phyloP scores from a whole-genome alignment of 30 jellyfish, hydroid and myxozoan species.

The Aurelia sp. region DNA sequence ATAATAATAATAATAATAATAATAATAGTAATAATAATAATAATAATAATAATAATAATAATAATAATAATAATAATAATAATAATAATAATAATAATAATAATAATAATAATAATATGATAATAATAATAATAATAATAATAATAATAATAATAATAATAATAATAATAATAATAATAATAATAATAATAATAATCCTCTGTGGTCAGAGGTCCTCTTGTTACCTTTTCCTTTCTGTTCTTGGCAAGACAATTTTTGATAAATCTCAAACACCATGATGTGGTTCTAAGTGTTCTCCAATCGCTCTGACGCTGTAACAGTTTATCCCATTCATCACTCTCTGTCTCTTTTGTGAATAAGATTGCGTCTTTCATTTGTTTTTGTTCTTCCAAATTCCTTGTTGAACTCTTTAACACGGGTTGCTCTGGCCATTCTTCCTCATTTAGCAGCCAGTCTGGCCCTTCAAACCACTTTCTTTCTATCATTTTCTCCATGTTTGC shows the following conservation, averaged over 20 bases:
- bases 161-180: too few species aligned
- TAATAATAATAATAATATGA: too few species aligned
- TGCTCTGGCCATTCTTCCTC: constrained; percentile 64
- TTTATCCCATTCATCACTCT: constrained; percentile 48
- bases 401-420: constrained; percentile 43
- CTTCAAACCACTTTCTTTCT: constrained; percentile 26
- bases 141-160: too few species aligned
- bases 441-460: constrained; percentile 40
- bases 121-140: too few species aligned
- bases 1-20: too few species aligned
- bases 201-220: constrained; percentile 39
- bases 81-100: too few species aligned
- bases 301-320: constrained; percentile 18
- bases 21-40: too few species aligned
- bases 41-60: too few species aligned
- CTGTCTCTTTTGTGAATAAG: constrained; percentile 10
- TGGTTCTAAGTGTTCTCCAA: constrained; percentile 53
- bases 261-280: constrained; percentile 56
- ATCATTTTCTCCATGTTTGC: constrained; percentile 26
- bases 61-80: too few species aligned
- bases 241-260: constrained; percentile 36
- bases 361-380: constrained; percentile 6
- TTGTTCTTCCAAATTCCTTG: constrained; percentile 30
- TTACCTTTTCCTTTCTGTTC: constrained; percentile 30
- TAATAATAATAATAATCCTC: too few species aligned